Evolutionary conservation across 2,888 invertebrate genomes (phyloP).

Genomic region (Acanthococcus lagerstroemiae): DNA sequence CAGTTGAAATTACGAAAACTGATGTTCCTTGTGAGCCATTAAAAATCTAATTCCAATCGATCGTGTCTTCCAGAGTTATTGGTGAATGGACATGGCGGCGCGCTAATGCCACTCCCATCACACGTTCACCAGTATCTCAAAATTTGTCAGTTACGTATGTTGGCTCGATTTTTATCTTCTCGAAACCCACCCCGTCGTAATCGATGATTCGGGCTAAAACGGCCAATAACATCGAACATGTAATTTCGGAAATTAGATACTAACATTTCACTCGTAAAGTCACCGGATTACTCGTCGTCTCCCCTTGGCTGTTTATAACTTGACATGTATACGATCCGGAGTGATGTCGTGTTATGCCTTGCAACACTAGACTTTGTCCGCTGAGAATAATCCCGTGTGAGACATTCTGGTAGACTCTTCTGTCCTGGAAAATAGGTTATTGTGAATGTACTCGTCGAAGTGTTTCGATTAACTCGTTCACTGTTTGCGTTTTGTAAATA

Average conservation of each 20-base stretch:
- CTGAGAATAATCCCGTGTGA: constrained; percentile 77
- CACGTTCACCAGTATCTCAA: too few relatives aligned
- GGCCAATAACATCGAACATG: background rate
- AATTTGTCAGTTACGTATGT: too few relatives aligned
- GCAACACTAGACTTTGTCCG: constrained; percentile 76
- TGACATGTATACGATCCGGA: constrained; percentile 76
- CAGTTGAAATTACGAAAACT: constrained; percentile 16
- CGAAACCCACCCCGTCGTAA: background rate
- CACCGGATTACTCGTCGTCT: constrained; percentile 66
- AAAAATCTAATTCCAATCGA: constrained; percentile 23
- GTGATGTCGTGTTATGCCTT: constrained; percentile 69
- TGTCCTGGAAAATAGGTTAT: constrained; percentile 55
- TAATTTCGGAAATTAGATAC: constrained; percentile 42
- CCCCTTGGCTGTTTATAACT: constrained; percentile 71
- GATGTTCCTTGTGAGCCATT: constrained; percentile 9
- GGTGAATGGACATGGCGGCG: too few relatives aligned
- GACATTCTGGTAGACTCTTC: constrained; percentile 64
- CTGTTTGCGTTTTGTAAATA: too few relatives aligned
- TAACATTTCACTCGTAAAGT: constrained; percentile 73
- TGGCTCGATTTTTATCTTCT: too few relatives aligned
- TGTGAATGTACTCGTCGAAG: too few relatives aligned
- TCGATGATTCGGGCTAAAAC: background rate
- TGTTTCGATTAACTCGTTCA: too few relatives aligned
- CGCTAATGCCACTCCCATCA: too few relatives aligned
- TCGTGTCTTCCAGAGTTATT: too few relatives aligned